Percentiles rank a stretch among this genome's conserved stretches.
These are phyloP conservation scores for Ctenodactylus gundi DNA, from an alignment of 2,113 vertebrate species.

Conservation along the genomic window DNA sequence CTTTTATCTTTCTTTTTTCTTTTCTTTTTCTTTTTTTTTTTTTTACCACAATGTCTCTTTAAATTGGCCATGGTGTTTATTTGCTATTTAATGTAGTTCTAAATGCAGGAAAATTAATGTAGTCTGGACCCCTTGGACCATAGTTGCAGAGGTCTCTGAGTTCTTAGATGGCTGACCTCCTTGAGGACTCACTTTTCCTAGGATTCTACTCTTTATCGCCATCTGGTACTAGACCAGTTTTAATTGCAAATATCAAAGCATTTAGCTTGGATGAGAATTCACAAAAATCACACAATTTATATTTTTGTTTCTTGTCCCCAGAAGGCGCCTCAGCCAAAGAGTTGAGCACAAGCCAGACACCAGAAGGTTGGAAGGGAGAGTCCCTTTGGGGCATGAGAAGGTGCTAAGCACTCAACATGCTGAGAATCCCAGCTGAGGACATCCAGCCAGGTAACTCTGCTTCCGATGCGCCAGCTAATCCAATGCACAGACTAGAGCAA, in stretches of 20 bases:
- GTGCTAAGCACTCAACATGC: neutral
- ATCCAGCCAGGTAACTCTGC: neutral
- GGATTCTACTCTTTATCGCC: neutral
- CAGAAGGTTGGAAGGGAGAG: neutral
- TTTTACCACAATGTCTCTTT: neutral
- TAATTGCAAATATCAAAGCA: neutral
- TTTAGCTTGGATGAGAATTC: neutral
- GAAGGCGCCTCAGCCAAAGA: constrained; percentile 15
- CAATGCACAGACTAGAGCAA: neutral
- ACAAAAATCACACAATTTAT: neutral
- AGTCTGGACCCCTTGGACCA: no score
- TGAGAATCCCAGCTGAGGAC: neutral
- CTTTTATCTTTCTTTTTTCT: no score
- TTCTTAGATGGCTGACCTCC: no score
- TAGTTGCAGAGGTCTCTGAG: no score
- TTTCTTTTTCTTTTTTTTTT: neutral
- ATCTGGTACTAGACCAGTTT: neutral
- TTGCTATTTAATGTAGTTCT: constrained; percentile 9
- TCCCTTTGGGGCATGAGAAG: neutral
- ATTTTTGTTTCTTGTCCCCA: neutral
- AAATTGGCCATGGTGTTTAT: neutral
- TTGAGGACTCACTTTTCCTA: no score
- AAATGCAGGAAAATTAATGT: constrained; percentile 20
- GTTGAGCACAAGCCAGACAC: neutral
- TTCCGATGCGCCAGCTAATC: neutral